phyloP scores from a whole-genome alignment of 2,888 invertebrate species.

The Chymomyza caudatula region DNA sequence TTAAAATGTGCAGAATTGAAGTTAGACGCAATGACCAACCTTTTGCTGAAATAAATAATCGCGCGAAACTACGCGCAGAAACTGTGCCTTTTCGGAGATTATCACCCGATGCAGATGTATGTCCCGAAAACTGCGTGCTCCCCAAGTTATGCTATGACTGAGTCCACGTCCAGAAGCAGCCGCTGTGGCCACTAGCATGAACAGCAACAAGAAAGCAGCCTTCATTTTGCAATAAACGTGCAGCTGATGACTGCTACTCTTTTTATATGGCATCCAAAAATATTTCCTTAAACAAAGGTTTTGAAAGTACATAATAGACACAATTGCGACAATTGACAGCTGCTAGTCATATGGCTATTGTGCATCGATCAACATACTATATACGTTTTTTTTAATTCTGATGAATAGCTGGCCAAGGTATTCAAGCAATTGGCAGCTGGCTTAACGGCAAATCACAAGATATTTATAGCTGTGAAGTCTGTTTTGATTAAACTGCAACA shows the following conservation, averaged over 20 bases:
- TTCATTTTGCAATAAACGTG: slow-evolving; percentile 35
- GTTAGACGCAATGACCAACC: slow-evolving; percentile 21
- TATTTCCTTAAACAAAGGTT: slow-evolving; percentile 2
- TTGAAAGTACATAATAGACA: slow-evolving; percentile 13
- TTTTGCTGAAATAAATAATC: slow-evolving; percentile 45
- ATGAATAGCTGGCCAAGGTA: not conserved
- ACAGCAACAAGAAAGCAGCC: slow-evolving; percentile 13
- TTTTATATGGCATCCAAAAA: not conserved
- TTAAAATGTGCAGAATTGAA: not conserved
- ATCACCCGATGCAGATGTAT: slow-evolving; percentile 47
- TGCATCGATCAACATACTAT: not conserved
- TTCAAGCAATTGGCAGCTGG: not conserved
- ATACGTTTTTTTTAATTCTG: not conserved
- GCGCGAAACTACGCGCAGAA: slow-evolving; percentile 47
- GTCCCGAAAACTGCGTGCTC: slow-evolving; percentile 47
- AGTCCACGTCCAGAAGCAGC: slow-evolving; percentile 23
- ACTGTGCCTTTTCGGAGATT: slow-evolving; percentile 46
- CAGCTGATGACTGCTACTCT: not conserved
- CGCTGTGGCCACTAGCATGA: not conserved
- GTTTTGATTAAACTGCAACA: not conserved
- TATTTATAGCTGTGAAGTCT: not conserved
- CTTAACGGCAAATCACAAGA: not conserved
- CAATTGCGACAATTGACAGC: slow-evolving; percentile 2
- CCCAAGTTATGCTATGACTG: slow-evolving; percentile 59
- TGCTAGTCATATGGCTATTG: not conserved